Conservation (phyloP, 2,113 vertebrate species). For the Cavia aperea region DNA sequence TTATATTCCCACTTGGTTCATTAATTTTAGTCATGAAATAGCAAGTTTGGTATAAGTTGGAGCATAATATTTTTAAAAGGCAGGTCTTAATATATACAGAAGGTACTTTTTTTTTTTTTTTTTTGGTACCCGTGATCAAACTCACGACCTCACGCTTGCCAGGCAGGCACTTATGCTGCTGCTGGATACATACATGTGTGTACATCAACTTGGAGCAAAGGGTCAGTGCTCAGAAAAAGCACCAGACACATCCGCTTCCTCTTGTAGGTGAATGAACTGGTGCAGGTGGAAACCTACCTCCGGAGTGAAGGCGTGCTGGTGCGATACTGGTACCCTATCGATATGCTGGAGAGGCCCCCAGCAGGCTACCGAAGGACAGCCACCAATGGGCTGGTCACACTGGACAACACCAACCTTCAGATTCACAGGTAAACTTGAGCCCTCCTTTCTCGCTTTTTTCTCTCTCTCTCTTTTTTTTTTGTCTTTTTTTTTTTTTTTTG, state of each 20-base stretch:
- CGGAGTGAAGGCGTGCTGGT: slow-evolving; percentile 95
- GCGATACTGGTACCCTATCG: slow-evolving; percentile 98
- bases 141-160: no score
- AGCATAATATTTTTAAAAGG: not conserved
- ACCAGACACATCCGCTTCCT: not conserved
- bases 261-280: slow-evolving; percentile 90
- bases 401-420: slow-evolving; percentile 97
- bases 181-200: not conserved
- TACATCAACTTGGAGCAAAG: not conserved
- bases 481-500: no score
- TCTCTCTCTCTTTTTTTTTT: no score
- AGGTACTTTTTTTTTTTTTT: no score
- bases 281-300: slow-evolving; percentile 96
- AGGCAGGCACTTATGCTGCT: not conserved
- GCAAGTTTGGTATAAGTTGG: not conserved
- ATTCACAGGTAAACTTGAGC: slow-evolving; percentile 87
- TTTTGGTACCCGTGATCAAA: no score
- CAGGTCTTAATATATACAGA: not conserved
- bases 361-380: slow-evolving; percentile 93
- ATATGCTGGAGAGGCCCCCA: slow-evolving; percentile 94
- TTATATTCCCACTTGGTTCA: not conserved
- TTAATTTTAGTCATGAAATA: not conserved
- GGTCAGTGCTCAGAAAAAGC: not conserved
- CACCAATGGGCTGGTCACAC: slow-evolving; percentile 91
- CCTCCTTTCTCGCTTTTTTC: not conserved